Evolutionary conservation across 1,140 invertebrate genomes (phyloP), one percentile per base, ranked within the genome.

Genomic region (Paraescarpia echinospica): DNA sequence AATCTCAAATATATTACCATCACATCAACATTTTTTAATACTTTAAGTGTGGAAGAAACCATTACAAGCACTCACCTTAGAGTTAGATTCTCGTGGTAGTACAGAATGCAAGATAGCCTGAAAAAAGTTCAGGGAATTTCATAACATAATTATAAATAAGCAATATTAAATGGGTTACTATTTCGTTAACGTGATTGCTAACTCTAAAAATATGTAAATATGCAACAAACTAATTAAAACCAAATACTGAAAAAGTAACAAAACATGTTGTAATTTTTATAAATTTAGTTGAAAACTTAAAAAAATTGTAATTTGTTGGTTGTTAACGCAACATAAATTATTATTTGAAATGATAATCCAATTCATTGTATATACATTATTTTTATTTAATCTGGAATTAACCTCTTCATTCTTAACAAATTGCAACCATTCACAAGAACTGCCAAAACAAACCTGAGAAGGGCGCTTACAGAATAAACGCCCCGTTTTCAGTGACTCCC

Each of bases 61-160:
- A n/a, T n/a, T 89, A 33, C 8, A 33, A 89, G 31, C n/a, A 93
- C 93, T 92, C 94, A 97, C 96, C 94, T 99, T 99, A 51, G 99
- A 99, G 96, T 98, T 99, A 0, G 99, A 99, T 96, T 99, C 99
- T 95, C 99, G 97, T 0, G 99, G 99, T 90, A 99, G 96, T 98
- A 99, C 99, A 0, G 99, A 99, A 95, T 99, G 98, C 91, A 99
- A 96, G 51, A 99, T 99, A 94, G 99, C 99, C 96, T 99, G 93
- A 92, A 94, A 89, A 92, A 22, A 91, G 91, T 89, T 34, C 59
- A 77, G 59, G 59, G 22, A 77, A 77, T 77, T 77, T 22, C 59
- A 77, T 77, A 12, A 77, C 22, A 77, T 77, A 77, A 77, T 22
- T 14, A 27, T 27, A 77, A 77, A 8, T 9, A 51, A 31, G 4